These are phyloP conservation scores for Onychomys torridus DNA, from an alignment of 2,797 vertebrate genomes.

Conservation along the genomic window DNA sequence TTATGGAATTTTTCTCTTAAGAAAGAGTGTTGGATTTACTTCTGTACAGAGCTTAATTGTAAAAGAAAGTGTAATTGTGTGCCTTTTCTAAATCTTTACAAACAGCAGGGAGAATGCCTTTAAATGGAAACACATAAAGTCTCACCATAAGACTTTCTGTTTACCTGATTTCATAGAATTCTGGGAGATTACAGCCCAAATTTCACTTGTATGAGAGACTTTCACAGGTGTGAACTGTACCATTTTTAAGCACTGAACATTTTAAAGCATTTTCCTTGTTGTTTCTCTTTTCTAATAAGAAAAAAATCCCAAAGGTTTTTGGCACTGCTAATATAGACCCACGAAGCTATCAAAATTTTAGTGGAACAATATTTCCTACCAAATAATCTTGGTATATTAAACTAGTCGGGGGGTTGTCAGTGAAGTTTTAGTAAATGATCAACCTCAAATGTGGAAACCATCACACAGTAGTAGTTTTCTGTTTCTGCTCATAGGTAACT, in stretches of 20 bases:
- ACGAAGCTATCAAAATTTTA: neutral
- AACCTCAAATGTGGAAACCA: neutral
- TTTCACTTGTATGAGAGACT: neutral
- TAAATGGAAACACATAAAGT: neutral
- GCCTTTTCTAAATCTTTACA: slow-evolving; percentile 51
- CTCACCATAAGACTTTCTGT: neutral
- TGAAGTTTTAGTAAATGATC: neutral
- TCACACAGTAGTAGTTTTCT: neutral
- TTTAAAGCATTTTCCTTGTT: neutral
- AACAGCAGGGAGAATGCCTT: neutral
- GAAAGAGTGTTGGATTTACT: slow-evolving; percentile 39
- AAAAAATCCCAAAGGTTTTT: neutral
- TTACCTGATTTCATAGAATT: neutral
- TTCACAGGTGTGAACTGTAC: slow-evolving; percentile 4
- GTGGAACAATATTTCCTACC: neutral
- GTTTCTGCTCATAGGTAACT: neutral
- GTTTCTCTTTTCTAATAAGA: neutral
- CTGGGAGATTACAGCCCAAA: slow-evolving; percentile 14
- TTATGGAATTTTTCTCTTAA: slow-evolving; percentile 41
- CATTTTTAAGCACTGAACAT: neutral
- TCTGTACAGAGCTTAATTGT: neutral
- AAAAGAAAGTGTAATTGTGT: slow-evolving; percentile 69
- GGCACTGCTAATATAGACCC: neutral
- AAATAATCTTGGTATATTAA: slow-evolving; percentile 18
- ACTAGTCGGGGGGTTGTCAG: neutral